Conservation (phyloP, 1,140 invertebrate species). For the Scaptomyza hsui region DNA sequence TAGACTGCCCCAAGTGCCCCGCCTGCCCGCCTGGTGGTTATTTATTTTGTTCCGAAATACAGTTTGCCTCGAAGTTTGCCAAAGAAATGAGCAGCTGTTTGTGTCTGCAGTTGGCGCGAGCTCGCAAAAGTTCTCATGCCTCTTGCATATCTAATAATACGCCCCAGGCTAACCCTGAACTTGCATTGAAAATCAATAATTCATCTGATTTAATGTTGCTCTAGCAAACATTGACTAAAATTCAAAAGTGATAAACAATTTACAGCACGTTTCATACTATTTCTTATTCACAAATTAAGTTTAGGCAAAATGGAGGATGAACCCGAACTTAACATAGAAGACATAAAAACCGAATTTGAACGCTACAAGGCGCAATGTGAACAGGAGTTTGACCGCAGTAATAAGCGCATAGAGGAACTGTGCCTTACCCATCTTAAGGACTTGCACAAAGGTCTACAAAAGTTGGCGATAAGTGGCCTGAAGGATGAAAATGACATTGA, state of each 20-base stretch:
- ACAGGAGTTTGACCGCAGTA: background rate
- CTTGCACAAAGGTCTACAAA: background rate
- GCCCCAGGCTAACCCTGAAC: constrained; percentile 61
- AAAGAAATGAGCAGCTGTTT: constrained; percentile 49
- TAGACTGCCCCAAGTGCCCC: constrained; percentile 3
- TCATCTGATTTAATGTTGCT: constrained; percentile 3
- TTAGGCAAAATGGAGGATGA: constrained; percentile 20
- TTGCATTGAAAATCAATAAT: constrained; percentile 69
- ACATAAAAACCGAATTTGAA: constrained; percentile 48
- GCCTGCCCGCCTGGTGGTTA: background rate
- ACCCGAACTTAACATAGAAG: constrained; percentile 27
- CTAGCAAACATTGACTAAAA: constrained; percentile 8
- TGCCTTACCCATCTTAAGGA: constrained; percentile 3
- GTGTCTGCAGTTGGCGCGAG: constrained; percentile 34
- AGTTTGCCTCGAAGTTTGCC: constrained; percentile 39
- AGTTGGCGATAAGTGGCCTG: background rate
- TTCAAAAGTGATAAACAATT: constrained; percentile 8
- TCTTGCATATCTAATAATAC: constrained; percentile 47
- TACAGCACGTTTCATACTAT: background rate
- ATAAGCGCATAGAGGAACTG: constrained; percentile 1
- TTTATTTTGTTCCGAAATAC: constrained; percentile 17
- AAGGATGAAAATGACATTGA: constrained; percentile 36
- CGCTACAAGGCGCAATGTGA: constrained; percentile 7
- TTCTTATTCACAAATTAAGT: background rate
- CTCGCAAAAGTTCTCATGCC: constrained; percentile 34